Evolutionary conservation across 2,113 vertebrate species (phyloP).

Genomic region (Macquaria ambigua): DNA sequence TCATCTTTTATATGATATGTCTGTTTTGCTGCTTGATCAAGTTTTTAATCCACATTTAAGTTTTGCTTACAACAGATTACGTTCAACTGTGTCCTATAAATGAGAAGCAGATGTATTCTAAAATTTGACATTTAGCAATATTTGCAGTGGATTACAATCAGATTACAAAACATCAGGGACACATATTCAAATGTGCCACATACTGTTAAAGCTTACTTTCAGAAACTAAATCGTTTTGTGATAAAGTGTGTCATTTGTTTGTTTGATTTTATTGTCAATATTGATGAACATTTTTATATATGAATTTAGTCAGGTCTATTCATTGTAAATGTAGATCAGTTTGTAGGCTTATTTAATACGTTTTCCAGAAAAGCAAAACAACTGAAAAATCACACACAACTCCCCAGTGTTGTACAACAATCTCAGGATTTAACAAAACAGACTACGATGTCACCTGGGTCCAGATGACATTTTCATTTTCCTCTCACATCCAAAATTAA

Average conservation of each 20-base stretch:
- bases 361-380: not conserved
- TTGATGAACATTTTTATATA: not conserved
- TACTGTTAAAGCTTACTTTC: not conserved
- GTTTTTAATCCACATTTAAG: not conserved
- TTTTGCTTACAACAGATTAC: not conserved
- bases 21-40: not conserved
- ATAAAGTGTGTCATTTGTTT: not conserved
- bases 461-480: slow-evolving; percentile 5
- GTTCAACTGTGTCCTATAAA: not conserved
- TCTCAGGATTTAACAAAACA: slow-evolving; percentile 7
- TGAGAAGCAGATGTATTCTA: not conserved
- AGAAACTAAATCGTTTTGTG: not conserved
- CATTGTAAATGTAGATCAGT: not conserved
- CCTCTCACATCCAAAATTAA: slow-evolving; percentile 11
- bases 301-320: not conserved
- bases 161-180: not conserved
- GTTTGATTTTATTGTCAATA: not conserved
- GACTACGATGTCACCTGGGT: not conserved
- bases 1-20: not conserved
- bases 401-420: not conserved
- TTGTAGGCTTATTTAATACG: not conserved
- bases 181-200: not conserved
- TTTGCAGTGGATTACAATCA: not conserved
- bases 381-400: not conserved
- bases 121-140: not conserved